Base-by-base conservation (phyloP, 2,113 vertebrate genomes). In the Craseonycteris thonglongyai region DNA sequence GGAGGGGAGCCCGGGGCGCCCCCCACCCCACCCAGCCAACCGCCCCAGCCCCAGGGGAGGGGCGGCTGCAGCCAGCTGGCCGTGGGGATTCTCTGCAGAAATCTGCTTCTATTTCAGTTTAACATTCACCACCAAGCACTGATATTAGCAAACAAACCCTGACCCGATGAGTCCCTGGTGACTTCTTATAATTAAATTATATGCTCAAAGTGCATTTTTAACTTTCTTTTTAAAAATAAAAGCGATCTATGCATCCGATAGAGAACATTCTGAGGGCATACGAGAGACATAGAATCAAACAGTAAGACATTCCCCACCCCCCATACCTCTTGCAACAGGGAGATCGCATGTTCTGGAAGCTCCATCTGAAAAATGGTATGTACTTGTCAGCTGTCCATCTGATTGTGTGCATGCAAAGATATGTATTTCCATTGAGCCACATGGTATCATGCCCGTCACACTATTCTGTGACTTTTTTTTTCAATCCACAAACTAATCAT, bases 101-200 rank as follows among this genome's bases (percentile, higher is more conserved):
- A 59, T 61, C 14, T 3, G 63, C 71, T 94, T 95, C 93, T 91
- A 95, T 88, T 97, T 92, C 97, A 98, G 96, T 98, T 98, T 97
- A 97, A 96, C 97, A 97, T 97, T 94, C 42, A 6, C 92, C 95
- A 90, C 0, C 65, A 66, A 89, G 96, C 95, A 45, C 91, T 84
- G 80, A 65, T 89, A 97, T 97, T 97, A 96, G 88, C 98, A 98
- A 97, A 98, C 97, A 97, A 96, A 97, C 93, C 98, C 80, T 47
- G 86, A 69, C 87, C 0, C 75, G 93, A 91, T 10, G 88, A 94
- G 97, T 97, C 98, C 40, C 79, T 2, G 35, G 97, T 92, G 11
- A 33, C 65, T 91, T 96, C 95, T 97, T 74, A 40, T 76, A 66
- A 84, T 97, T 96, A 96, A 93, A 87, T 81, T 90, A 89, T 63